Base-by-base conservation (phyloP, 2,797 vertebrate species). In the Valencia hispanica region DNA sequence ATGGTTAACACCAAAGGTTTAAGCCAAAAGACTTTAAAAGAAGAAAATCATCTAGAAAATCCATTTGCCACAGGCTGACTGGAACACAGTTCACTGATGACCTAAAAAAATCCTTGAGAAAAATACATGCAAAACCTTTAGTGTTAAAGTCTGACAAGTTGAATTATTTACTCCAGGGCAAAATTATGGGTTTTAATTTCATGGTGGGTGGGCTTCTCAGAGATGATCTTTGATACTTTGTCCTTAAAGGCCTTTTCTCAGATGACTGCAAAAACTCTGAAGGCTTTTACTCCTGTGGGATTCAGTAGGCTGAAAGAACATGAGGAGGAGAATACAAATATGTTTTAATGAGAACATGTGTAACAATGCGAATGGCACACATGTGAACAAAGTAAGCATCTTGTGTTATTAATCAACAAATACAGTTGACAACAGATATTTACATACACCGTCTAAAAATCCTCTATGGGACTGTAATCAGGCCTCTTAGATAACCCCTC, bases 201-300 rank as follows among this genome's bases (percentile, higher is more conserved):
- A 78, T 80, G 80, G 87, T 88, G 79, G 87, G 77, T 63, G 82
- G 86, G 83, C 87, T 82, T 66, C 68, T 70, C 81, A 78, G 73
- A 77, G 39, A 50, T 83, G 53, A 85, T 72, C 84, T 82, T 73
- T 51, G 72, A 74, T 74, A 15, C 27, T 77, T 75, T 81, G 86
- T 89, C 87, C 83, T 88, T 82, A 77, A 70, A 83, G 71, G 66
- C 81, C 74, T 83, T 47, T 86, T 88, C 89, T 99, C 95, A 99
- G 91, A 99, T 96, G 87, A 99, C 97, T 66, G 97, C 97, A 92
- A 98, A 99, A 82, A 99, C 96, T 96, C 97, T 95, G 95, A 99
- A 99, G 83, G 98, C 97, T 91, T 98, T 99, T 88, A 96, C 96
- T 94, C 94, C 95, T 78, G 96, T 92, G 79, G 97, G 97, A 92